Conservation (phyloP, 2,888 invertebrate genomes). For the Himalopsyche japonica region DNA sequence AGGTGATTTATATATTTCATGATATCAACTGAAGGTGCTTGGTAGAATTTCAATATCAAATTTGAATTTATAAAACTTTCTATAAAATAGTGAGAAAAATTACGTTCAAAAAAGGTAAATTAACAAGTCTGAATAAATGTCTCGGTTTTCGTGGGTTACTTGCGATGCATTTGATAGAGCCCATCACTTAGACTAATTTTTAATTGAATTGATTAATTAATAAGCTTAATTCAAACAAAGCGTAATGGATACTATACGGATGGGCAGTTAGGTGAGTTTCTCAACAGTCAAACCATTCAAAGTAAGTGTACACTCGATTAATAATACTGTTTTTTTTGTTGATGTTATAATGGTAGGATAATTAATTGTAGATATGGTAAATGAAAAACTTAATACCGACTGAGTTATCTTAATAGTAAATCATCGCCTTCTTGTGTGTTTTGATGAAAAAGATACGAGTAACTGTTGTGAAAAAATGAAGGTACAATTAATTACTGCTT, state of each 20-base stretch:
- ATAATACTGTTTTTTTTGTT: not conserved
- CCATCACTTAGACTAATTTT: constrained; percentile 29
- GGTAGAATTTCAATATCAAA: too few relatives aligned
- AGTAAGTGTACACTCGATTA: not conserved
- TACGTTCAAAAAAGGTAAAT: too few relatives aligned
- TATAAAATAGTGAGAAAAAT: too few relatives aligned
- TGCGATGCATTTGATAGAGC: not conserved
- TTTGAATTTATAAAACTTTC: too few relatives aligned
- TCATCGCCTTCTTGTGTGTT: not conserved
- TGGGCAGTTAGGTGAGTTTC: not conserved
- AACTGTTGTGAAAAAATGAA: too few relatives aligned
- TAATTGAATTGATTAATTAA: constrained; percentile 41
- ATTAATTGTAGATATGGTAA: not conserved
- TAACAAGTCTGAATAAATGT: not conserved
- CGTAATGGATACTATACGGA: constrained; percentile 30
- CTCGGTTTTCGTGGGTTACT: not conserved
- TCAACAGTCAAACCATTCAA: not conserved
- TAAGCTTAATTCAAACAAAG: constrained; percentile 40
- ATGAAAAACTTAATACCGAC: not conserved
- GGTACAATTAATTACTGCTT: too few relatives aligned
- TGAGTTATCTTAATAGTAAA: not conserved
- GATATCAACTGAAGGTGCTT: too few relatives aligned
- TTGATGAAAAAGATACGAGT: not conserved
- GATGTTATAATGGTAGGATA: not conserved
- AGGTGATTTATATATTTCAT: too few relatives aligned